Base-by-base conservation (phyloP, 1,140 invertebrate species). In the Drosophila miranda region DNA sequence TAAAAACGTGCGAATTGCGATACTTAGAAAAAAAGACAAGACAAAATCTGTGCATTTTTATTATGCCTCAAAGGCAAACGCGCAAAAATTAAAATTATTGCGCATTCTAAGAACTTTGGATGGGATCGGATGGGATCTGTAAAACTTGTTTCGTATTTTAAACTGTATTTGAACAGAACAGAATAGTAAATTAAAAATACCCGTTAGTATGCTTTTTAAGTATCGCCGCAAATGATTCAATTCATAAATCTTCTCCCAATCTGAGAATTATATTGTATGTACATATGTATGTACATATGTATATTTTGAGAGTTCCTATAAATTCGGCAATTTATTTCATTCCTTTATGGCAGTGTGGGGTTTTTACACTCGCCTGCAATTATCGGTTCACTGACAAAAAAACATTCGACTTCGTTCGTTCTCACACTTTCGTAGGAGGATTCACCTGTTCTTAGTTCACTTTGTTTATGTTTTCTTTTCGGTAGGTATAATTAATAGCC, bases 181-280 rank as follows among this genome's bases (percentile, higher is more conserved):
- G 55, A 34, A 50, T 16, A n/a, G 6, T 48, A 68, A 68, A 26
- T 34, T 16, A 41, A 68, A 67, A 48, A 68, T 34, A 38, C 14
- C 14, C 9, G 16, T 11, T 16, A 38, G 8, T 49, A 69, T 56
- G 59, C n/a, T 14, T 34, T 3, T 68, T 49, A 68, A 54, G 45
- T 66, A 67, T 46, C 30, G 48, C 34, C 34, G 41, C 21, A 66
- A 67, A 68, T 8, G 50, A 9, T 67, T 56, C 19, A 48, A 38
- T 68, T 64, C 56, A 69, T 69, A 56, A 51, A 69, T 69, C 66
- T 68, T 48, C 62, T 11, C 43, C 50, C 62, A 42, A 42, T n/a
- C 23, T 23, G 21, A 54, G 30, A 11, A 34, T 34, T 38, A 30
- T 30, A 66, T 54, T 66, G 60, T 16, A 5, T 21, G 16, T 28